Base-by-base conservation (phyloP, 1,140 invertebrate genomes). In the Batillaria attramentaria region DNA sequence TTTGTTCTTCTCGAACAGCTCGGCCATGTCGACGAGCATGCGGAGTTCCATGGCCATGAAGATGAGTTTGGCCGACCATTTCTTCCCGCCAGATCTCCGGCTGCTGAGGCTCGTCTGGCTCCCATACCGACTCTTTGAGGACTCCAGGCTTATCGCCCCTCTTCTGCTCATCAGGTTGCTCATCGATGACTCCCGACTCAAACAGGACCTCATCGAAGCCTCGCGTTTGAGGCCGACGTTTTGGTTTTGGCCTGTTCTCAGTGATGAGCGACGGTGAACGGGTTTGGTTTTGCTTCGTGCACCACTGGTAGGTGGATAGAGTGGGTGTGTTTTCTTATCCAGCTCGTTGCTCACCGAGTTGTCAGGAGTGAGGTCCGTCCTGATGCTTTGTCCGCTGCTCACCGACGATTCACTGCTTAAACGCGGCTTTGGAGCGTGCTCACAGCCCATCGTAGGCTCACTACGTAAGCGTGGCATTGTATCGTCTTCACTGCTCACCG, bases 31-130 rank as follows among this genome's bases (percentile, higher is more conserved):
- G 39, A 66, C 46, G 65, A 78, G 69, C 35, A 78, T 66, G 8
- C 68, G 43, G 43, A 78, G 35, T 43, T 78, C 76, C 66, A 69
- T 69, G 43, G 66, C 76, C 46, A 78, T 57, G 76, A 78, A 78
- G 42, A 78, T 37, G 46, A 78, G 2, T 41, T 42, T 39, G 20
- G 76, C 66, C 50, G 76, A 57, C 76, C 76, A 78, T 54, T 50
- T 18, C 37, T 41, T 75, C 18, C 33, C 33, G n/a, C 57, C 57
- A n/a, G n/a, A 6, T n/a, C n/a, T n/a, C n/a, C n/a, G n/a, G 37
- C 39, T 39, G 39, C 28, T 33, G 54, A 75, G 16, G 37, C 73
- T 75, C 73, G 8, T 41, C 54, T 62, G 24, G 39, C 73, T 65
- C 33, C 57, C 57, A 31, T 62, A 28, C 57, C n/a, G 33, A 24